phyloP scores from a whole-genome alignment of 1,140 invertebrate species.

The Elymnias hypermnestra region DNA sequence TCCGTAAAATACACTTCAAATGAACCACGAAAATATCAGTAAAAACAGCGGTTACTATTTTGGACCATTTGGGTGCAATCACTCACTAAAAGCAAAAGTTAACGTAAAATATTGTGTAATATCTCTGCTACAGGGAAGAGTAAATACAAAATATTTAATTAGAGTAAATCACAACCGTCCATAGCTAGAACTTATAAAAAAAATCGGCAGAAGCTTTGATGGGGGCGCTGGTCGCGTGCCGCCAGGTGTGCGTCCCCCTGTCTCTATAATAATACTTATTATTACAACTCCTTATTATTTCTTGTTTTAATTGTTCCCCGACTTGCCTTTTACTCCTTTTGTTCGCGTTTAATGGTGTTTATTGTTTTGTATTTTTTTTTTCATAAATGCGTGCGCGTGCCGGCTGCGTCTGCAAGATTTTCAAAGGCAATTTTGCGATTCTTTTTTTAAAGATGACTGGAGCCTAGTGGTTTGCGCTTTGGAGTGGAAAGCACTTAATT shows the following conservation, averaged over 20 bases:
- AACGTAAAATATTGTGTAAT: no score
- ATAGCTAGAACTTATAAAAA: slow-evolving; percentile 25
- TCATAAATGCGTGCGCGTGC: slow-evolving; percentile 53
- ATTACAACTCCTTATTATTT: slow-evolving; percentile 74
- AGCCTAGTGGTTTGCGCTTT: slow-evolving; percentile 14
- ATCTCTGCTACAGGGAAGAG: no score
- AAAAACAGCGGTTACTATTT: no score
- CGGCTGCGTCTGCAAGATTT: slow-evolving; percentile 61
- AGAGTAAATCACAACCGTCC: slow-evolving; percentile 9
- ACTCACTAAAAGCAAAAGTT: no score
- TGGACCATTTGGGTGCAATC: no score
- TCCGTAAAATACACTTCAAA: no score
- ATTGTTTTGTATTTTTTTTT: slow-evolving; percentile 63
- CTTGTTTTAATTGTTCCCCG: slow-evolving; percentile 73
- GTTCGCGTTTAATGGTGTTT: slow-evolving; percentile 70
- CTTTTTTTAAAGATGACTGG: slow-evolving; percentile 29
- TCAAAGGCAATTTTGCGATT: slow-evolving; percentile 39
- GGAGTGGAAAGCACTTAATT: slow-evolving; percentile 19
- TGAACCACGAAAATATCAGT: no score
- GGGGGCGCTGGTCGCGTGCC: slow-evolving; percentile 43
- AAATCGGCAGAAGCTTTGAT: slow-evolving; percentile 40
- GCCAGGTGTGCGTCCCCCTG: slow-evolving; percentile 59
- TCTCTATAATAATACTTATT: slow-evolving; percentile 70
- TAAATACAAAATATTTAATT: no score
- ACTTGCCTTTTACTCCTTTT: slow-evolving; percentile 73